Evolutionary conservation across 1,140 invertebrate species (phyloP), one percentile per base, ranked within the genome.

Genomic region (Brachystomella parvula): DNA sequence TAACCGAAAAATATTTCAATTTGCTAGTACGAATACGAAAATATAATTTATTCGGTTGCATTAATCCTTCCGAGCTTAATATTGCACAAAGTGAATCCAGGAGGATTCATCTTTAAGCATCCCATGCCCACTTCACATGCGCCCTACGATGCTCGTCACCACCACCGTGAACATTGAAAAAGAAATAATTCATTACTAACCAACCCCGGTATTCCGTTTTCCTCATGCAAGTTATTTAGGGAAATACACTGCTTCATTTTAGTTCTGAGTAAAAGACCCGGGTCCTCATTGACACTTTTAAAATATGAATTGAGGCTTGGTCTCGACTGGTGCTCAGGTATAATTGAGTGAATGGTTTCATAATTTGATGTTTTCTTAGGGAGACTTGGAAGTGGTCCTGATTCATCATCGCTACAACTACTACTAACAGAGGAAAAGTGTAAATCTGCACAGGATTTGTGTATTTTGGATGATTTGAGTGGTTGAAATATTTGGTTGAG

Each of bases 211-310:
- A 19, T 6, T 6, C 49, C 49, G 12, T n/a, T n/a, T n/a, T 53
- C 9, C 24, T 53, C 49, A 53, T 53, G 49, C 49, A 53, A 53
- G 49, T 53, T 53, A 53, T 53, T 53, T 15, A 53, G 21, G 3
- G 49, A 53, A 53, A 53, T 53, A 24, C 49, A 17, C 21, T 53
- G 49, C 49, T 53, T 53, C 12, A 53, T 53, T 53, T 53, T 53
- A 53, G 49, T 53, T 53, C 49, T 12, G 6, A 53, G 21, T 6
- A 53, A 53, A 12, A 17, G 12, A 15, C 12, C 6, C 15, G 49
- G 49, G 21, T 53, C 49, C 49, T 53, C 15, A 3, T 6, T 26
- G 49, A 24, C 6, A 26, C 12, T 26, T 26, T 24, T 26, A 53
- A 15, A 39, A 39, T 19, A 39, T 39, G 6, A 6, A 26, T 24